phyloP scores from a whole-genome alignment of 2,113 vertebrate genomes.

The Rostratula benghalensis region DNA sequence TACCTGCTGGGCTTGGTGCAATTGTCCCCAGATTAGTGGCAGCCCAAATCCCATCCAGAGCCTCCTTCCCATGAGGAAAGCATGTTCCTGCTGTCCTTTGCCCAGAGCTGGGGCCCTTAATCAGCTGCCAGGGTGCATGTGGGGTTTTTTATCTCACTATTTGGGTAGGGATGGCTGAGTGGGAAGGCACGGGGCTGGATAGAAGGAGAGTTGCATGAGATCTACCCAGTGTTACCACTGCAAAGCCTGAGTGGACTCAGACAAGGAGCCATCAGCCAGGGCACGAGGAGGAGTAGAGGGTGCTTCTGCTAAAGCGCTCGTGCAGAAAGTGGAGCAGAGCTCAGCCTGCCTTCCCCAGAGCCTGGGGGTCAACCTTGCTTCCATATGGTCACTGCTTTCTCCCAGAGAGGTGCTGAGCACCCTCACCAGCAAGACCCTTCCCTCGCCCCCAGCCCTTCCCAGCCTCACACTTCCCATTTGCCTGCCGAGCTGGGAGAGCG shows the following conservation, averaged over 20 bases:
- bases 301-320: background rate
- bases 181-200: fast-evolving
- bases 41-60: background rate
- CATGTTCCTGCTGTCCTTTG: background rate
- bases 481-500: background rate
- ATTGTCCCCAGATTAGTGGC: too few relatives aligned
- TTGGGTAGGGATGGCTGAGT: background rate
- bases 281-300: fast-evolving
- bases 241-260: background rate
- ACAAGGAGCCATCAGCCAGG: fast-evolving
- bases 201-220: background rate
- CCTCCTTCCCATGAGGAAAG: background rate
- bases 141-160: background rate
- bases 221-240: fast-evolving
- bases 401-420: background rate
- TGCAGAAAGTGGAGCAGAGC: background rate
- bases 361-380: background rate
- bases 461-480: background rate
- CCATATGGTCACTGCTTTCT: background rate
- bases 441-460: background rate
- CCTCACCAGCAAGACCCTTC: background rate
- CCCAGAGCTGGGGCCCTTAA: background rate
- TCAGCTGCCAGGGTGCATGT: fast-evolving
- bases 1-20: background rate
- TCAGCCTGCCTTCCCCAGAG: background rate